Evolutionary conservation across 2,797 vertebrate genomes (phyloP), one percentile per base, ranked within the genome.

Genomic region (Linurgus olivaceus): DNA sequence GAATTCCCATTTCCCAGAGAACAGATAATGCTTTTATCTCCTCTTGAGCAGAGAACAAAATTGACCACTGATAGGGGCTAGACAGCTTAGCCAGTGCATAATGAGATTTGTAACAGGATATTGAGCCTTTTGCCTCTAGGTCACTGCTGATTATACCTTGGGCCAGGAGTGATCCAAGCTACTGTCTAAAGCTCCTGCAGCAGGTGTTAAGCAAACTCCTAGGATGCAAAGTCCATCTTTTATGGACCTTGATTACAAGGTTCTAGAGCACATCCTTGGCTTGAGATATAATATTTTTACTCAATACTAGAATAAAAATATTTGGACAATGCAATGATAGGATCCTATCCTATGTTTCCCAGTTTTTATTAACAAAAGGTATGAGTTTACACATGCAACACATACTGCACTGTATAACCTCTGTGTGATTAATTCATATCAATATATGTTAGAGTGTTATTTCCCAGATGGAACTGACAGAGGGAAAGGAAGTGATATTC

Each of bases 101-200:
- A 93, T 72, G 54, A 92, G 88, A 93, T 96, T 95, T 96, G 91
- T 93, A 93, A 92, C 21, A 89, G 89, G 73, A 96, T 94, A 95
- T 90, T 52, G 81, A 92, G 93, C 55, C 90, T 37, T 90, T 94
- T 2, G 24, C 79, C 92, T 94, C 55, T 52, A 50, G 88, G 62
- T 94, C 75, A 57, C 38, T 95, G 67, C 70, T 92, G 73, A 86
- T 94, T 91, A 55, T n/a, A 73, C 35, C 59, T 68, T 63, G 55
- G 37, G 42, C 73, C 77, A 75, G 54, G 54, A 79, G 55, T 28
- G 38, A 92, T 65, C 58, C 42, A 65, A 76, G 50, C 71, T 86
- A 26, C 65, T 3, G 2, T 55, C 29, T 86, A 61, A 50, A 65
- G 38, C 42, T 86, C 28, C 5, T 47, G 35, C 38, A 73, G 80